Base-by-base conservation (phyloP, 2,113 vertebrate species). In the Ardeotis arabs region DNA sequence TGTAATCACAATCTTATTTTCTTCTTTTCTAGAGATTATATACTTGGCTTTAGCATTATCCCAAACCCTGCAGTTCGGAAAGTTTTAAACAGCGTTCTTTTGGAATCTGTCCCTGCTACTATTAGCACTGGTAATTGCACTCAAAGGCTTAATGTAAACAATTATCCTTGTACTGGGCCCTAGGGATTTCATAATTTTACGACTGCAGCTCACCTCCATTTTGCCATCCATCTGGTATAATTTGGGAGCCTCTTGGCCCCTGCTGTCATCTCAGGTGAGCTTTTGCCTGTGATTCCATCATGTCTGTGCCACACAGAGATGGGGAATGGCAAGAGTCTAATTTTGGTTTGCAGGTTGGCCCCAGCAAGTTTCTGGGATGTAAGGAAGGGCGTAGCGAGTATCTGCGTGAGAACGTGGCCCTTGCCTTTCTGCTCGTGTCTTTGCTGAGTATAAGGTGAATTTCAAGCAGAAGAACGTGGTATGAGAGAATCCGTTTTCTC, bases 41-140 rank as follows among this genome's bases (percentile, higher is more conserved):
- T 92, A n/a, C 56, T 84, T 89, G n/a, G 77, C 49, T 79, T 92
- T 41, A 92, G 28, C 28, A 15, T 76, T 69, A 60, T 66, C 49
- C 73, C 35, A 69, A 45, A 78, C 47, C 7, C 47, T 89, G 11
- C 50, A 73, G 49, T 91, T 84, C 25, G 52, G 83, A 39, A 86
- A 84, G 62, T 87, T 95, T 96, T 87, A 89, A 87, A 59, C 25
- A 85, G 17, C 7, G 4, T 67, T 95, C 73, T 64, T 84, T 84
- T 91, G 95, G 91, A 93, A 74, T 72, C 55, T 70, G 44, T 93
- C 70, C 79, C 90, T 73, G 63, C 79, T 80, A 75, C 64, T 86
- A 92, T 95, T 89, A 96, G 75, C 3, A 2, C 59, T 95, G 74
- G 50, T 83, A 81, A 93, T 89, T 91, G 93, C 63, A 49, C 69